A percentile compares a stretch with the other conserved stretches of the same genome.
phyloP scores from a whole-genome alignment of 2,888 invertebrate genomes.

The Eumerus sabulonum region DNA sequence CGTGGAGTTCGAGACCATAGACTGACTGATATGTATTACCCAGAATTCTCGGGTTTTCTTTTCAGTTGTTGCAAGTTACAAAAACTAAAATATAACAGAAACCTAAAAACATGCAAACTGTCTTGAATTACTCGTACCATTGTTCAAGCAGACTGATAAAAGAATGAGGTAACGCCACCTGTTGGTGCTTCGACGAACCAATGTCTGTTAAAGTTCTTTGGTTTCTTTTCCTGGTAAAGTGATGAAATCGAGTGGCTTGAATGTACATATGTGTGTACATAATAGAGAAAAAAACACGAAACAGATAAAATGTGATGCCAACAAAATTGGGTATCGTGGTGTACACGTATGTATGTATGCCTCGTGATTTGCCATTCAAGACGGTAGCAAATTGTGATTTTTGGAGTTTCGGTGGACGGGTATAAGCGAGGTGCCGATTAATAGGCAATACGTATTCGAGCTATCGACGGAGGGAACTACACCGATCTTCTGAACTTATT shows the following conservation, averaged over 20 bases:
- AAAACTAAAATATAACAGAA: constrained; percentile 42
- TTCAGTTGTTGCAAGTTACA: background rate
- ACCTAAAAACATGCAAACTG: constrained; percentile 13
- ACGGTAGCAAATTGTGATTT: too few species aligned
- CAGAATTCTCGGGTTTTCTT: constrained; percentile 29
- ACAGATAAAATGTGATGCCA: constrained; percentile 3
- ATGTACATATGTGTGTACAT: too few species aligned
- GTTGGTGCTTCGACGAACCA: constrained; percentile 19
- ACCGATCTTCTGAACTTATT: too few species aligned
- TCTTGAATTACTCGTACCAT: constrained; percentile 35
- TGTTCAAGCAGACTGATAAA: constrained; percentile 3
- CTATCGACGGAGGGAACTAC: too few species aligned
- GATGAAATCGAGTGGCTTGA: constrained; percentile 53
- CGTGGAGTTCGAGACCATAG: too few species aligned
- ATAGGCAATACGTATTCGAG: too few species aligned
- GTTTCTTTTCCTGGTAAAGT: constrained; percentile 33
- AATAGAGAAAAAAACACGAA: constrained; percentile 10
- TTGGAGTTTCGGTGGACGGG: too few species aligned
- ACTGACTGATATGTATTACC: constrained; percentile 14
- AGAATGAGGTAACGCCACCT: constrained; percentile 54
- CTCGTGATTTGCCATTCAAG: too few species aligned
- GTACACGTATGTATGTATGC: too few species aligned
- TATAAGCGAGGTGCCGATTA: too few species aligned
- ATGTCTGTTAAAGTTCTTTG: constrained; percentile 16
- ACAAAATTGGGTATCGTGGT: background rate